Percentiles rank a stretch among this genome's conserved stretches.
Evolutionary conservation across 2,888 invertebrate genomes (phyloP).

Genomic region (Drosophila robusta): DNA sequence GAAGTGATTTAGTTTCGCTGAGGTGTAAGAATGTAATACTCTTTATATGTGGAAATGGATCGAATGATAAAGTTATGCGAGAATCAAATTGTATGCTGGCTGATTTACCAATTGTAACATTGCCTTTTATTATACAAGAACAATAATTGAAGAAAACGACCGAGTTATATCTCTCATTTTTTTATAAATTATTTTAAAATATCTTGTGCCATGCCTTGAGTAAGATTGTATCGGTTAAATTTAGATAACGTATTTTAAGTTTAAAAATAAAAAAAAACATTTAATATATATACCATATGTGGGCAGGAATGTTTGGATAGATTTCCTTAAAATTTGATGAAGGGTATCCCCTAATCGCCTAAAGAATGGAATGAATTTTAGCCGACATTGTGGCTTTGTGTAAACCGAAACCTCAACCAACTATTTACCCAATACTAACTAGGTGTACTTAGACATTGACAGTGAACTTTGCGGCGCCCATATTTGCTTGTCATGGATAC

Average conservation of each 20-base stretch:
- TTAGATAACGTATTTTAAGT: too few relatives aligned
- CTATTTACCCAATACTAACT: conserved; percentile 30
- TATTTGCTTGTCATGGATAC: conserved; percentile 61
- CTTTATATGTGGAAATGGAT: neutral
- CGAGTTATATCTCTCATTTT: too few relatives aligned
- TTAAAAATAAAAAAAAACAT: too few relatives aligned
- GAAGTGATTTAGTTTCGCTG: conserved; percentile 25
- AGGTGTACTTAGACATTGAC: conserved; percentile 50
- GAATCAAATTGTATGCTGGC: too few relatives aligned
- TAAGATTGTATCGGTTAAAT: too few relatives aligned
- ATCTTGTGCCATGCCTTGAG: too few relatives aligned
- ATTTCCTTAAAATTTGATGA: neutral
- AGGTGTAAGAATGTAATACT: conserved; percentile 7
- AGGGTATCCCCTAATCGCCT: conserved; percentile 3
- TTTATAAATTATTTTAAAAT: too few relatives aligned
- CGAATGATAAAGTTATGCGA: neutral
- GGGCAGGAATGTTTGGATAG: too few relatives aligned
- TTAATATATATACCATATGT: too few relatives aligned
- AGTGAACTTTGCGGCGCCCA: conserved; percentile 54
- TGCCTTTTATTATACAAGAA: too few relatives aligned
- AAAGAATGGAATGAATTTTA: neutral
- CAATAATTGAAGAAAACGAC: too few relatives aligned
- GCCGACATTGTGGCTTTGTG: conserved; percentile 28
- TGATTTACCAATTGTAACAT: too few relatives aligned
- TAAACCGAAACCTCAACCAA: conserved; percentile 27